These are phyloP conservation scores for Eolophus roseicapilla DNA, from an alignment of 2,113 vertebrate genomes.

Conservation along the genomic window DNA sequence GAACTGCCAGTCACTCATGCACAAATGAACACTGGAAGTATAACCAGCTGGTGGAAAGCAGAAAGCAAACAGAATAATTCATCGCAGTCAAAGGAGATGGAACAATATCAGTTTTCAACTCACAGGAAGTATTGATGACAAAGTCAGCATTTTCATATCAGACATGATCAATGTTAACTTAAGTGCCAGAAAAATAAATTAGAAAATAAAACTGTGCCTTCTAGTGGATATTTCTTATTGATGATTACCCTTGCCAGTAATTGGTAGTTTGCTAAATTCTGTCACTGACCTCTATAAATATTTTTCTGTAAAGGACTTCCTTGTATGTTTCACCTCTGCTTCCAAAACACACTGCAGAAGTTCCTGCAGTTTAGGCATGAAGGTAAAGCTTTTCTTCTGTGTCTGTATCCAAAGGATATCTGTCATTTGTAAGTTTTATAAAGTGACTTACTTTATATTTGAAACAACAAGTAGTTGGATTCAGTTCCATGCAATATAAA, in stretches of 20 bases:
- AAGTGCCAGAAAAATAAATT: conserved; percentile 2
- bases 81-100: neutral
- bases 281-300: conserved; percentile 6
- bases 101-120: conserved; percentile 11
- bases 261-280: neutral
- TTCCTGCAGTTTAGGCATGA: neutral
- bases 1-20: conserved; percentile 45
- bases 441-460: neutral
- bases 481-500: neutral
- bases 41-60: neutral
- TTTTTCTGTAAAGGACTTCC: neutral
- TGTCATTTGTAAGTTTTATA: neutral
- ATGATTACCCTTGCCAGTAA: neutral
- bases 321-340: neutral
- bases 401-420: neutral
- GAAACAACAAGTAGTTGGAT: conserved; percentile 7
- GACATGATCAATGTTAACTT: conserved; percentile 4
- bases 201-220: conserved; percentile 21
- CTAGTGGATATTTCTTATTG: neutral
- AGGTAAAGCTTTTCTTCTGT: neutral
- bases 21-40: conserved; percentile 48
- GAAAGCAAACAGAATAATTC: conserved; percentile 47
- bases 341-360: conserved; percentile 1
- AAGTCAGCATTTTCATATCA: neutral
- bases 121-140: neutral